These are phyloP conservation scores for Rhinoptilus africanus DNA, from an alignment of 2,113 vertebrate species.

Conservation along the genomic window DNA sequence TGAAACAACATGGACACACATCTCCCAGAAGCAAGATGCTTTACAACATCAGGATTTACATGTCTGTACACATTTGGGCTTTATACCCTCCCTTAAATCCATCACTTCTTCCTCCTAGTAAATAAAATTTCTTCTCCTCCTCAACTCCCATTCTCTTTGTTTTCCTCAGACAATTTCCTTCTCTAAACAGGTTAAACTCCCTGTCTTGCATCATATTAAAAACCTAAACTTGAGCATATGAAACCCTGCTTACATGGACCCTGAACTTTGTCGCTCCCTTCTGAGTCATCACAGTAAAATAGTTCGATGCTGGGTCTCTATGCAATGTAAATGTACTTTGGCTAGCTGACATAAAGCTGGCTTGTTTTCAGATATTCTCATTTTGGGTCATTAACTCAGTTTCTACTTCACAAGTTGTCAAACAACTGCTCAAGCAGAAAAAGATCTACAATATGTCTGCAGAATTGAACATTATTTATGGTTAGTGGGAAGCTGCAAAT, in stretches of 20 bases:
- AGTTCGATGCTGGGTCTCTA: background rate
- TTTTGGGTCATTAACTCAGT: background rate
- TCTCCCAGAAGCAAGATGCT: background rate
- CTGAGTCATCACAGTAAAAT: background rate
- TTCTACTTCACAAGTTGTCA: background rate
- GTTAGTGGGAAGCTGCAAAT: background rate
- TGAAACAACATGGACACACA: background rate
- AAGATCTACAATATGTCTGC: background rate
- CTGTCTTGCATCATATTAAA: background rate
- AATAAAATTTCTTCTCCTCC: background rate
- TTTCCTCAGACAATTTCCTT: background rate
- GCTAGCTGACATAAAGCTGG: background rate
- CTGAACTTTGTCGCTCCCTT: background rate
- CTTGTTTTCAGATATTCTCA: background rate
- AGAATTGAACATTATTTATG: background rate
- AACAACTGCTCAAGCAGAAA: background rate
- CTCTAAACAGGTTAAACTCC: background rate
- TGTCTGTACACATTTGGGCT: background rate
- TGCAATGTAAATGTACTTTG: background rate
- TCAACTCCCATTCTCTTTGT: background rate
- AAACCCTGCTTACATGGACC: background rate
- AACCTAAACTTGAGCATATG: background rate
- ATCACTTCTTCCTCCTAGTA: background rate
- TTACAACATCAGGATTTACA: background rate
- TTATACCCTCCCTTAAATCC: background rate